Evolutionary conservation across 2,797 vertebrate species (phyloP), one percentile per base, ranked within the genome.

Genomic region (Circus cinereus): DNA sequence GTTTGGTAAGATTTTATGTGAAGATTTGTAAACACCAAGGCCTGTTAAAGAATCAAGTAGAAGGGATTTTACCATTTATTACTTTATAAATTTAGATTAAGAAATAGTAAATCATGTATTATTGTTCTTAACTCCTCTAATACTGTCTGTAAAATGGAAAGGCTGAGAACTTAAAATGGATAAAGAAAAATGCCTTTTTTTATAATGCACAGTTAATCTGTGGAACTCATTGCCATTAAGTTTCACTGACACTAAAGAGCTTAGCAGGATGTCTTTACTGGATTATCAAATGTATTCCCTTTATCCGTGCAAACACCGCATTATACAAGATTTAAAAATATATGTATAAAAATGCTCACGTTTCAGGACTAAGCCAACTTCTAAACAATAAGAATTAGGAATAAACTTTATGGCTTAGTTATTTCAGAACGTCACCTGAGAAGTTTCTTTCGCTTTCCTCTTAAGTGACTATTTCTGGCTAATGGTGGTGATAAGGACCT

Each of bases 191-290:
- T 57, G 27, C 20, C 14, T 40, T 64, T 57, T 80, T 84, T 74
- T 15, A 21, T 63, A 80, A 67, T 14, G 34, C 53, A 56, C 16
- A 38, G 81, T 79, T 96, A 77, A 80, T 92, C 92, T 95, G 85
- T 72, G 68, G 70, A 92, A 87, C 68, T 95, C 78, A 57, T 72
- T 95, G 92, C 78, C 48, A 8, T 84, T 70, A 67, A 77, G 64
- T 94, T 91, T 90, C 80, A 70, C 56, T 92, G 93, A 77, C 77
- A 34, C 54, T 94, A 91, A 96, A 91, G 94, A 93, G 80, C 74
- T 96, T 95, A 95, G 88, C 45, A 64, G 90, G 67, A 77, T 85
- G 70, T 85, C 93, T 90, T 96, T 50, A 63, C 67, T 79, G 92
- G 93, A 88, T 97, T 96, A 93, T 75, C 80, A 54, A 82, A 60